phyloP scores from a whole-genome alignment of 2,888 invertebrate genomes.

The Cinara cedri region DNA sequence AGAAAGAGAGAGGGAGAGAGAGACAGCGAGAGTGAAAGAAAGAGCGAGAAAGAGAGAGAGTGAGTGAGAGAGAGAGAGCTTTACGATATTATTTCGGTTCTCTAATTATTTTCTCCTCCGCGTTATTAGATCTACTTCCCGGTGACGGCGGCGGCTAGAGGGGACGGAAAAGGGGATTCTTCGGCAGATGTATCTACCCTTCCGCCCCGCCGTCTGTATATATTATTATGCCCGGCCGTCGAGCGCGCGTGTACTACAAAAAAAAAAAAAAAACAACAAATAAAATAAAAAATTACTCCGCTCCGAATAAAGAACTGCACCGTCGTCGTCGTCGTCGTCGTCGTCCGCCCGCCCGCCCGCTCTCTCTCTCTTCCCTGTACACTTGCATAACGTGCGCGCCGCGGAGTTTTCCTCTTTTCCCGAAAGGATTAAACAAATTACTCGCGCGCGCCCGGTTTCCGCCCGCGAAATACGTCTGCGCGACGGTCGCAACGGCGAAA shows the following conservation, averaged over 20 bases:
- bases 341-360: background rate
- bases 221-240: background rate
- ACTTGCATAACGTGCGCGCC: too few relatives aligned
- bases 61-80: constrained; percentile 25
- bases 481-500: constrained; percentile 7
- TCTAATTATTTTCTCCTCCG: constrained; percentile 55
- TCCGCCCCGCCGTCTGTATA: background rate
- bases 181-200: constrained; percentile 44
- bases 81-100: constrained; percentile 55
- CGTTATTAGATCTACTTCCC: constrained; percentile 51
- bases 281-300: background rate
- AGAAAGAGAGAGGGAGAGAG: constrained; percentile 30
- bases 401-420: constrained; percentile 34
- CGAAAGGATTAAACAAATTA: constrained; percentile 42
- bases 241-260: background rate
- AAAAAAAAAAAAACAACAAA: background rate
- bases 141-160: background rate
- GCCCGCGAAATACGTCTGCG: constrained; percentile 38
- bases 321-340: background rate
- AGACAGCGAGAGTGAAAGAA: background rate
- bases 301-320: constrained; percentile 34
- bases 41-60: constrained; percentile 11
- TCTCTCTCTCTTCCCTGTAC: too few relatives aligned
- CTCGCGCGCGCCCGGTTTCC: constrained; percentile 30
- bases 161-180: constrained; percentile 48